These are phyloP conservation scores for Callopanchax toddi DNA, from an alignment of 2,113 vertebrate genomes.

Conservation along the genomic window DNA sequence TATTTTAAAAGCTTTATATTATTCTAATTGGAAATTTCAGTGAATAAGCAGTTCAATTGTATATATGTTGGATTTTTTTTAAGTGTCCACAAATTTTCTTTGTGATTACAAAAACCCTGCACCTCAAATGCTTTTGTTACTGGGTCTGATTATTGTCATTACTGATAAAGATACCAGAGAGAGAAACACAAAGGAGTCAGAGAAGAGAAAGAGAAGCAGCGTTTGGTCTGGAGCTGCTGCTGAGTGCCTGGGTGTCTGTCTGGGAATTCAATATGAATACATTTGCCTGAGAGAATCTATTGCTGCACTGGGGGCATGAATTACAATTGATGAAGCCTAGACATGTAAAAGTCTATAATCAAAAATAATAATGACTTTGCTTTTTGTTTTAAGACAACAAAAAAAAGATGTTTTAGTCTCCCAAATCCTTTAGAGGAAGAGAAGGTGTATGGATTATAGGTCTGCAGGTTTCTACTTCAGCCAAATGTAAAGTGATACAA, in stretches of 20 bases:
- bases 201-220: slow-evolving; percentile 3
- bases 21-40: too few relatives aligned
- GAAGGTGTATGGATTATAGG: slow-evolving; percentile 4
- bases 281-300: slow-evolving; percentile 16
- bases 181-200: not conserved
- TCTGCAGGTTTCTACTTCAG: not conserved
- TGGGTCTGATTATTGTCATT: not conserved
- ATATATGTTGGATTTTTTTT: too few relatives aligned
- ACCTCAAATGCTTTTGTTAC: too few relatives aligned
- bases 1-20: too few relatives aligned
- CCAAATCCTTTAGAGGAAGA: slow-evolving; percentile 32
- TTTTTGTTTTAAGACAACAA: slow-evolving; percentile 29
- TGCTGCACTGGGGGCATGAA: slow-evolving; percentile 15
- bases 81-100: too few relatives aligned
- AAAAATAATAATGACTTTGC: slow-evolving; percentile 63
- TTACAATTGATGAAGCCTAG: slow-evolving; percentile 55
- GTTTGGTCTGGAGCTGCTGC: slow-evolving; percentile 14
- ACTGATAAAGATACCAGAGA: slow-evolving; percentile 2
- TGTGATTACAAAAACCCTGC: too few relatives aligned
- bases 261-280: slow-evolving; percentile 52
- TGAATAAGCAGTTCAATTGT: too few relatives aligned
- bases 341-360: slow-evolving; percentile 75
- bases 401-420: slow-evolving; percentile 65
- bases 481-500: too few relatives aligned
- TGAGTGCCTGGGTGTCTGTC: slow-evolving; percentile 64